Base-by-base conservation (phyloP, 2,113 vertebrate genomes). In the Phaethon lepturus region DNA sequence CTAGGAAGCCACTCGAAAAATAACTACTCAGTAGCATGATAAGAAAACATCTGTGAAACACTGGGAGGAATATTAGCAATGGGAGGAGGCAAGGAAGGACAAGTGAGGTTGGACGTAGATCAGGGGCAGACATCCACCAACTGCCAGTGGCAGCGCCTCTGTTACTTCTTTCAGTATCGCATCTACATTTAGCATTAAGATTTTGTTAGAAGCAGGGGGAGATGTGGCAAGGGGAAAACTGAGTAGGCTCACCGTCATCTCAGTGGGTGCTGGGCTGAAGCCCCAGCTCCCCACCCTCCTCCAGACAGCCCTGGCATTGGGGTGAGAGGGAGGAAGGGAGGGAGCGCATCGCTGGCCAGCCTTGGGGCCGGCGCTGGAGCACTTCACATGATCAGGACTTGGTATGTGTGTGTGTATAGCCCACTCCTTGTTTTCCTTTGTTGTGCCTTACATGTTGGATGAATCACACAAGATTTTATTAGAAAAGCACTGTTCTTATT, bases 1-100 rank as follows among this genome's bases (percentile, higher is more conserved):
- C 55, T 91, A 56, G 91, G 72, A 91, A 93, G 69, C 69, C 62
- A 58, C 68, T 95, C 95, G 86, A 91, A 95, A 95, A 88, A 93
- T 90, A 93, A 94, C 88, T 14, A 17, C 80, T 93, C 86, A 83
- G 95, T 47, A 63, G 96, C 86, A 90, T 49, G 87, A 94, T 92
- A 93, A 96, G 83, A 95, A 95, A 98, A 95, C 93, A 96, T 84
- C 95, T 98, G 96, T 93, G 86, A 77, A 86, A 17, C 67, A 58
- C 94, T 90, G 88, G 74, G 90, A 97, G 35, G 72, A 97, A 83
- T 91, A 94, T 96, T 92, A 93, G 55, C 91, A 91, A 45, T 67
- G 88, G 96, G 83, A 97, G 50, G 50, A 96, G 67, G 87, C 91
- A 81, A 76, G 68, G 87, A 91, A 95, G 42, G 78, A 76, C 68